These are phyloP conservation scores for Canis aureus DNA, from an alignment of 2,113 vertebrate genomes.

Conservation along the genomic window DNA sequence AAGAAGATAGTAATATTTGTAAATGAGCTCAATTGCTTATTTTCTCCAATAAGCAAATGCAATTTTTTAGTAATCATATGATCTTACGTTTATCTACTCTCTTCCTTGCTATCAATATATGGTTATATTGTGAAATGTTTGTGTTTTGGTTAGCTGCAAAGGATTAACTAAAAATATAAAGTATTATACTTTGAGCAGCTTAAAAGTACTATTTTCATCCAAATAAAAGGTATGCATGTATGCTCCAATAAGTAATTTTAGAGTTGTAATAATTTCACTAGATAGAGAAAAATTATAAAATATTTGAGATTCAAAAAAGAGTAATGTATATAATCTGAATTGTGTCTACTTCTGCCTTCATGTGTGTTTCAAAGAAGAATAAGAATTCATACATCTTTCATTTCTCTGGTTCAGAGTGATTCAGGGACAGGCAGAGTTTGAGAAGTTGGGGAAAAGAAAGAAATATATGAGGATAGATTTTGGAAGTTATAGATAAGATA, in stretches of 20 bases:
- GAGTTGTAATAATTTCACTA: neutral
- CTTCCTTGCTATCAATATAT: neutral
- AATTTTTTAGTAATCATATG: neutral
- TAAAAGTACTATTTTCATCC: neutral
- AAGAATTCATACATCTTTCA: neutral
- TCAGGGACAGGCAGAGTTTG: neutral
- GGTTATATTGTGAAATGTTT: neutral
- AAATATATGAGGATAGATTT: neutral
- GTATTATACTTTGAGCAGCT: neutral
- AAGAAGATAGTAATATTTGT: neutral
- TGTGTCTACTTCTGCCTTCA: neutral
- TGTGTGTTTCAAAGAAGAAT: neutral
- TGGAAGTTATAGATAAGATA: neutral
- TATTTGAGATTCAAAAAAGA: neutral
- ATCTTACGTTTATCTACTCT: neutral
- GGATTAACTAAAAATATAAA: neutral
- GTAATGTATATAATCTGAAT: neutral
- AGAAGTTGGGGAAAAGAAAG: neutral
- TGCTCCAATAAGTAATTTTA: neutral
- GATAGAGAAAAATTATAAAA: neutral
- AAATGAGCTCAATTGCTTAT: neutral
- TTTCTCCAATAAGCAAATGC: neutral
- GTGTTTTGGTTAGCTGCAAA: neutral
- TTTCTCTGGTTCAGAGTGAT: neutral
- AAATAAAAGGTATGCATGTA: neutral